These are phyloP conservation scores for Gasteruption jaculator DNA, from an alignment of 2,888 invertebrate genomes.

Conservation along the genomic window DNA sequence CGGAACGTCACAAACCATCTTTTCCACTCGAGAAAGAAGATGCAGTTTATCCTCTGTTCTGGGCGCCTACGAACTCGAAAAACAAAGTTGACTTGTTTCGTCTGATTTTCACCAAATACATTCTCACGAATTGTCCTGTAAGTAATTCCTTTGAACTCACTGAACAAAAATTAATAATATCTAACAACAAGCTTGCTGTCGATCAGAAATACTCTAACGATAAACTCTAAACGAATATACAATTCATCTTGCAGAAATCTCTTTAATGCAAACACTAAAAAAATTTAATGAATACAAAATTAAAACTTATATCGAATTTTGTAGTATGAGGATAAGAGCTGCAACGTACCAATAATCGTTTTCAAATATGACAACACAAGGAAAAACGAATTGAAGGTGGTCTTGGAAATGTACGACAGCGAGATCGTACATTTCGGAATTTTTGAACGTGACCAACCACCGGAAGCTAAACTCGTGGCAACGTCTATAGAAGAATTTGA, in stretches of 20 bases:
- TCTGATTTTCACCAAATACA: constrained; percentile 40
- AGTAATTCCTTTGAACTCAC: constrained; percentile 11
- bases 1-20: constrained; percentile 38
- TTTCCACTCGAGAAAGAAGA: constrained; percentile 32
- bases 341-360: constrained; percentile 39
- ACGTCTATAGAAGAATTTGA: constrained; percentile 42
- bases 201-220: no score
- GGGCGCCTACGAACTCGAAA: constrained; percentile 41
- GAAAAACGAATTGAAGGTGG: constrained; percentile 41
- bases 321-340: constrained; percentile 43
- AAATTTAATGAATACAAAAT: constrained; percentile 1
- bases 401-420: constrained; percentile 39
- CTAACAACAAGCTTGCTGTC: background rate
- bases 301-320: constrained; percentile 11
- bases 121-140: constrained; percentile 40
- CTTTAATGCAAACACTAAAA: constrained; percentile 2
- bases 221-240: background rate
- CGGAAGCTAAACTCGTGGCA: constrained; percentile 41
- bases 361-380: constrained; percentile 46
- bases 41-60: constrained; percentile 35
- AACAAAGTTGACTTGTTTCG: constrained; percentile 41
- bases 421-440: constrained; percentile 45
- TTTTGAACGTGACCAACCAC: constrained; percentile 44
- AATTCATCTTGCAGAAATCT: background rate
- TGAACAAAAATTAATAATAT: no score